Conservation (phyloP, 2,797 vertebrate species). For the Margarornis squamiger region DNA sequence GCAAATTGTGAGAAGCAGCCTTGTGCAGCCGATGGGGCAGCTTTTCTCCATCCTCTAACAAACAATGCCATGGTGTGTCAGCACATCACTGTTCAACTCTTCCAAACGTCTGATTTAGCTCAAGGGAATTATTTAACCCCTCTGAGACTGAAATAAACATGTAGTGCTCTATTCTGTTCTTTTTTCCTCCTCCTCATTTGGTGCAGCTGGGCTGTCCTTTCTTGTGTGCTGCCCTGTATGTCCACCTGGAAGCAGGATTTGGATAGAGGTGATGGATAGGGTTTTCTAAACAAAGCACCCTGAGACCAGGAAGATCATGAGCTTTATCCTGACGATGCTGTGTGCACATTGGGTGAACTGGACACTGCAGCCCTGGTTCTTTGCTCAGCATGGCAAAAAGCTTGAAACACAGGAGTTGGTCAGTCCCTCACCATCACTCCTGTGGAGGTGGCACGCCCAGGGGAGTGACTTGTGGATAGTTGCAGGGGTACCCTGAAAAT, state of each 20-base stretch:
- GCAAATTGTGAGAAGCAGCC: not conserved
- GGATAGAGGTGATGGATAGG: not conserved
- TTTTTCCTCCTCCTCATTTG: not conserved
- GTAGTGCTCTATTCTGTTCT: not conserved
- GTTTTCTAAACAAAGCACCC: not conserved
- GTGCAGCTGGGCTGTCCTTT: not conserved
- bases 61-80: not conserved
- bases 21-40: not conserved
- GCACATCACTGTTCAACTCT: not conserved
- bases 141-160: not conserved
- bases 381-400: not conserved
- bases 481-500: not conserved
- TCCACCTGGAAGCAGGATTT: not conserved
- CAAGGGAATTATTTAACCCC: not conserved
- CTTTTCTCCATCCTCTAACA: not conserved
- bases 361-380: not conserved
- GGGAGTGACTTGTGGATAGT: not conserved
- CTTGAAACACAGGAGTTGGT: not conserved
- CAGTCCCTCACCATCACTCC: not conserved
- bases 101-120: not conserved
- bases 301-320: not conserved
- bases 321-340: not conserved
- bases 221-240: not conserved
- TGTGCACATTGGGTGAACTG: rapidly evolving
- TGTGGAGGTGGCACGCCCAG: not conserved